Evolutionary conservation across 2,888 invertebrate species (phyloP), one percentile per base, ranked within the genome.

Genomic region (Smittia sp.): DNA sequence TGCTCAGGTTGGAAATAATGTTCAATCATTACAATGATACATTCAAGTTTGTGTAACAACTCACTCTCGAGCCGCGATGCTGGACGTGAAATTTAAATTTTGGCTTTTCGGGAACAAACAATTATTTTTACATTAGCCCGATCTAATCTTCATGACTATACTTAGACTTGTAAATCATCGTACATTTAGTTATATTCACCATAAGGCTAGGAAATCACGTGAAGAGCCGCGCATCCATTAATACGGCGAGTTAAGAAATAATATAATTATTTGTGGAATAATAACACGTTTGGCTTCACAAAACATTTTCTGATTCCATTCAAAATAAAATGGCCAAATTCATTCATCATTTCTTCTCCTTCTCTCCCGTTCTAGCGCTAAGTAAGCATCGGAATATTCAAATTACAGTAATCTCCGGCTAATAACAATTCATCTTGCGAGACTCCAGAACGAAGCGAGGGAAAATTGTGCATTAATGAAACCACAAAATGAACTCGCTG

Each of bases 101-200:
- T 58, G n/a, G 18, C 32, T 32, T 32, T 32, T 66, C 38, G 3
- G 18, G 39, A 54, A 22, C 54, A 54, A 52, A 54, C 69, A 70
- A 70, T 70, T 70, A 70, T 70, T 70, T 70, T 54, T 70, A 70
- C 69, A 70, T 70, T 70, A 70, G 69, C 69, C 54, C 20, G 27
- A 70, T 70, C 69, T 70, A 70, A 70, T 54, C 52, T 70, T 70
- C 52, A 70, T 70, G 52, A 70, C 69, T 70, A 27, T 65, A 27
- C 65, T 25, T 25, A 65, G 65, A 32, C 52, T 32, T 46, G 46
- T 70, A 70, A 70, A 70, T 70, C 25, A 54, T 52, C 67, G 22
- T 52, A 70, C 25, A 27, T 22, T 58, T 58, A 58, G 18, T 58
- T 58, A n/a, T n/a, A 58, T 58, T 58, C 58, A 58, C 58, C 58